Evolutionary conservation across 2,113 vertebrate genomes (phyloP), one percentile per base, ranked within the genome.

Genomic region (Percopsis transmontana): DNA sequence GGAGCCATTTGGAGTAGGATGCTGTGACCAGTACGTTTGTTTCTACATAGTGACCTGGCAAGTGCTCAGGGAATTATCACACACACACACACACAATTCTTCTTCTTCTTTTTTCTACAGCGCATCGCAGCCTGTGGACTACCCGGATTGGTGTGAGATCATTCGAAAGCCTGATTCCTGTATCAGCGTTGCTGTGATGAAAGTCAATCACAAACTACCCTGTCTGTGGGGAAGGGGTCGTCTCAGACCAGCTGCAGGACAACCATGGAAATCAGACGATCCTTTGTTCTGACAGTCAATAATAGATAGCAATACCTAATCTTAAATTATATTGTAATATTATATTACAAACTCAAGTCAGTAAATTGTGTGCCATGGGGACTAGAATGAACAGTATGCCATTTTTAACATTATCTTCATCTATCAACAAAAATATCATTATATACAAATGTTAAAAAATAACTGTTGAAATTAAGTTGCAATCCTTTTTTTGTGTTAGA

Each of bases 1-100:
- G 90, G 89, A 92, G 70, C 92, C 92, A 14, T 91, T 93, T 50
- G 92, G 91, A 77, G 90, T 93, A 0, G 92, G 92, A 63, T 93
- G 92, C 80, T 93, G 92, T 74, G 91, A 92, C 54, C 84, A 90
- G 92, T 92, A 66, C 90, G 92, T 89, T 42, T 24, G 10, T 48
- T 40, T 3, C 55, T 15, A 9, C 0, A 45, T 1, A 38, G 9
- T n/a, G 1, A 58, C 0, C 4, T 6, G 16, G 62, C 56, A 70
- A 15, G 1, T n/a, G 51, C 7, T 14, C 9, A 20, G 44, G 8
- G 0, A 1, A 33, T 33, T 54, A 45, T 0, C 11, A 55, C 51
- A n/a, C 1, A 27, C 50, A 39, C 19, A 20, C 13, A 20, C 19
- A 44, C 2, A 53, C 40, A 5, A 24, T 45, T 52, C 5, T 59